Evolutionary conservation across 2,113 vertebrate species (phyloP).

Genomic region (Rattus rattus): DNA sequence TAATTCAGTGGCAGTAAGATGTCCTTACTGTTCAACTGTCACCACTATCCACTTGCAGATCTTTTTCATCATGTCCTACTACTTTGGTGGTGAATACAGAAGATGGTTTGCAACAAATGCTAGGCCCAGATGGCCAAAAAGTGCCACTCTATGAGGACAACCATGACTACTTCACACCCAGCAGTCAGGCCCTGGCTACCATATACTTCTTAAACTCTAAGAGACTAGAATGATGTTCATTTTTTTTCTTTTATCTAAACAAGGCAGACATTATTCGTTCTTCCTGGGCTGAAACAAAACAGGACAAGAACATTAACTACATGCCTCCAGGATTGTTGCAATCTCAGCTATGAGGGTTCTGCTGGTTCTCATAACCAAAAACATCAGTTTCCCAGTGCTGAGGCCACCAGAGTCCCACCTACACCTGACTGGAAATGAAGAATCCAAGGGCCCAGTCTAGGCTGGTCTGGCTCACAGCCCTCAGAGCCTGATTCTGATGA

Average conservation of each 20-base stretch:
- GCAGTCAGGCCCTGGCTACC: not conserved
- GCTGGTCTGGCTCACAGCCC: not conserved
- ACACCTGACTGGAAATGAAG: not conserved
- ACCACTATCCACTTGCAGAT: not conserved
- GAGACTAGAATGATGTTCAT: not conserved
- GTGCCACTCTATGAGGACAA: not conserved
- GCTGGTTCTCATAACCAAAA: not conserved
- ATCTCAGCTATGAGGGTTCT: not conserved
- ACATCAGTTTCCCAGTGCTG: not conserved
- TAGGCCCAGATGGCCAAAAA: not conserved
- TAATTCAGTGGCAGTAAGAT: not conserved
- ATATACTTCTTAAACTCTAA: conserved; percentile 10
- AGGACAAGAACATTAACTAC: not conserved
- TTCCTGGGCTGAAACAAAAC: conserved; percentile 14
- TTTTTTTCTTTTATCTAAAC: not conserved
- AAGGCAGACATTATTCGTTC: conserved; percentile 11
- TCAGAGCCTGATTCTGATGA: not conserved
- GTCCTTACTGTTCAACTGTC: not conserved
- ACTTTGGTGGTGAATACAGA: conserved; percentile 38
- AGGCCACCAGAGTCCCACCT: not conserved
- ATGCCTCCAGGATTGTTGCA: conserved; percentile 9
- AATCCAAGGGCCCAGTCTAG: not conserved
- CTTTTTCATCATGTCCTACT: conserved; percentile 3
- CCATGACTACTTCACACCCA: not conserved
- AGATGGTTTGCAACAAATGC: conserved; percentile 37